phyloP scores from a whole-genome alignment of 2,888 invertebrate genomes.

The Leptinotarsa haldemani region DNA sequence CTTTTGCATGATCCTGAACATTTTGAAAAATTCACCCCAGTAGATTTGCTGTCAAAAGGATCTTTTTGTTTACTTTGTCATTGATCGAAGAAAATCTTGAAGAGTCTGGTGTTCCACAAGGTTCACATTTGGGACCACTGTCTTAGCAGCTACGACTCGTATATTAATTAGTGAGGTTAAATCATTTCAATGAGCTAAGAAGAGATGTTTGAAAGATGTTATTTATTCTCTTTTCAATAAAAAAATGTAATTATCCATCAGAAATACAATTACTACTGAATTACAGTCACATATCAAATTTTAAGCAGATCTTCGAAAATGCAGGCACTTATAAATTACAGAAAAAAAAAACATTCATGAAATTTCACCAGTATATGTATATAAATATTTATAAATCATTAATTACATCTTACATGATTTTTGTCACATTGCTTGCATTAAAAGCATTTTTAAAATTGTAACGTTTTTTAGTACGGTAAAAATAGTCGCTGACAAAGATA shows the following conservation, averaged over 20 bases:
- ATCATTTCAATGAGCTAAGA: neutral
- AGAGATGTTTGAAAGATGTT: neutral
- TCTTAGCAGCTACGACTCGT: too few species aligned
- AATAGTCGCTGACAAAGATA: slow-evolving; percentile 4
- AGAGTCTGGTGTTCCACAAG: too few species aligned
- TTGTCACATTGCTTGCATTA: slow-evolving; percentile 11
- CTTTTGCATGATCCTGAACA: too few species aligned
- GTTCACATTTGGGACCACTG: too few species aligned
- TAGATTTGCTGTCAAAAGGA: too few species aligned
- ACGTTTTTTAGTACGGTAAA: slow-evolving; percentile 18
- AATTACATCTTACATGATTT: neutral
- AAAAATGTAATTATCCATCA: slow-evolving; percentile 4
- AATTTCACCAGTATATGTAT: slow-evolving; percentile 6
- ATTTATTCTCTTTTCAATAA: slow-evolving; percentile 4
- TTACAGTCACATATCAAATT: slow-evolving; percentile 1
- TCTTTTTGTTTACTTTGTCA: too few species aligned
- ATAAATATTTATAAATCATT: slow-evolving; percentile 12
- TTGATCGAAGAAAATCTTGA: too few species aligned
- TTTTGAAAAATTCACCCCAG: too few species aligned
- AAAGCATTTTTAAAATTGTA: neutral
- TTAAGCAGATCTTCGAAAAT: slow-evolving; percentile 16
- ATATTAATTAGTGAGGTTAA: neutral
- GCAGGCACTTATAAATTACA: slow-evolving; percentile 9
- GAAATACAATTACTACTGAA: neutral
- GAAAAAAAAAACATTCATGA: slow-evolving; percentile 10